Evolutionary conservation across 2,113 vertebrate species (phyloP), one percentile per base, ranked within the genome.

Genomic region (Oxyruncus cristatus): DNA sequence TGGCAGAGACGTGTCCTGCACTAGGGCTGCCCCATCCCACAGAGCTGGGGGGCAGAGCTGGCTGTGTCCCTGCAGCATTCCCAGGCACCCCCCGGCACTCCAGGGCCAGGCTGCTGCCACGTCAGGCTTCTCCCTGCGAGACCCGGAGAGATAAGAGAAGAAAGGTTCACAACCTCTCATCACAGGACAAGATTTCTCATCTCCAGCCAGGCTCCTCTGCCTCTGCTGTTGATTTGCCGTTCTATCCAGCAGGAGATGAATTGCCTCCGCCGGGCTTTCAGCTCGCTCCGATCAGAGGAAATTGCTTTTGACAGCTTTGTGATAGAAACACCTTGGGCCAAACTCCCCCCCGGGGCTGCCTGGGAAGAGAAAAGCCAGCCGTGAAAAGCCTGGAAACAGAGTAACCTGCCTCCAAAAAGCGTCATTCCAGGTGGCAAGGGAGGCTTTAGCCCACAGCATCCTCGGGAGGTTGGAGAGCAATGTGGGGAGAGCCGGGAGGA

Each of bases 251-350:
- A 73, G 73, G 27, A 75, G 92, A 92, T 85, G 81, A 85, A 52
- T 75, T 87, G 44, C 53, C 41, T 92, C 92, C 12, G 0, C 84
- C 56, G 92, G 81, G 84, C 91, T 87, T 95, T 78, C 61, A 32
- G 1, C 72, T 76, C 37, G 27, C 42, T 27, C 80, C 1, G 12
- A 89, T 87, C 44, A 39, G 84, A 88, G 85, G 70, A 96, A 94
- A 95, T 94, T 53, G 37, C 6, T 55, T 93, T 72, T 95, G 92
- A 94, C 92, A 89, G 84, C 53, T 85, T 65, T 72, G 86, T 65
- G 94, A 94, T 66, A 85, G 74, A 81, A 96, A 65, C 44, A 56
- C 74, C 65, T 68, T 26, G 52, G 73, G 66, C 46, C 70, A 49
- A 74, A 65, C 49, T 85, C 74, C 21, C 11, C 7, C 21, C 35